Conservation (phyloP, 2,797 vertebrate species). For the Clarias platycephalus region DNA sequence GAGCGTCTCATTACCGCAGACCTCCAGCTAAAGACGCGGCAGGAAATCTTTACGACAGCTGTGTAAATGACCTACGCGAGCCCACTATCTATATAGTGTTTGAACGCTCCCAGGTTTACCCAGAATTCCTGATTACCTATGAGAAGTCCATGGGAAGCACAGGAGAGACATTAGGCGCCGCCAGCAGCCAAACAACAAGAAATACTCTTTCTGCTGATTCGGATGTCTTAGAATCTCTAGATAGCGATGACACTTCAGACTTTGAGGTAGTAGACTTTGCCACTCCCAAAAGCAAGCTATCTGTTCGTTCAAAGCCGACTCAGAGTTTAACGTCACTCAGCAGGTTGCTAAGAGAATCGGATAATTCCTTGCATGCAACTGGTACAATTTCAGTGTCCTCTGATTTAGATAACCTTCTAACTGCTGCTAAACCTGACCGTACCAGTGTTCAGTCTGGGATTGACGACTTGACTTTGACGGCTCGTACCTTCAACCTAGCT, state of each 20-base stretch:
- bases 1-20: slow-evolving; percentile 57
- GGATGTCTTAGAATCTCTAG: neutral
- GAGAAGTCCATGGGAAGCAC: slow-evolving; percentile 21
- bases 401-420: neutral
- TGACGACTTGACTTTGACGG: too few relatives aligned
- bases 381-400: neutral
- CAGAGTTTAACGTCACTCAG: neutral
- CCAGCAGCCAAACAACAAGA: neutral
- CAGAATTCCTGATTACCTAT: slow-evolving; percentile 62
- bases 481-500: neutral
- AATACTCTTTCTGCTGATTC: neutral
- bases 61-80: slow-evolving; percentile 50
- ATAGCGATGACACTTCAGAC: neutral
- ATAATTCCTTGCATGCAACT: neutral
- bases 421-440: neutral
- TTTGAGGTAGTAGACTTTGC: too few relatives aligned
- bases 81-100: slow-evolving; percentile 63
- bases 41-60: slow-evolving; percentile 59
- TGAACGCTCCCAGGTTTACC: slow-evolving; percentile 60
- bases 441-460: neutral
- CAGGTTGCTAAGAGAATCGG: neutral
- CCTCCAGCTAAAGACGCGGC: slow-evolving; percentile 57
- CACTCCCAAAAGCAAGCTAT: neutral
- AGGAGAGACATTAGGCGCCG: neutral
- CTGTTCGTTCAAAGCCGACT: neutral